Evolutionary conservation across 2,888 invertebrate genomes (phyloP).

Genomic region (Nasonovia ribisnigri): DNA sequence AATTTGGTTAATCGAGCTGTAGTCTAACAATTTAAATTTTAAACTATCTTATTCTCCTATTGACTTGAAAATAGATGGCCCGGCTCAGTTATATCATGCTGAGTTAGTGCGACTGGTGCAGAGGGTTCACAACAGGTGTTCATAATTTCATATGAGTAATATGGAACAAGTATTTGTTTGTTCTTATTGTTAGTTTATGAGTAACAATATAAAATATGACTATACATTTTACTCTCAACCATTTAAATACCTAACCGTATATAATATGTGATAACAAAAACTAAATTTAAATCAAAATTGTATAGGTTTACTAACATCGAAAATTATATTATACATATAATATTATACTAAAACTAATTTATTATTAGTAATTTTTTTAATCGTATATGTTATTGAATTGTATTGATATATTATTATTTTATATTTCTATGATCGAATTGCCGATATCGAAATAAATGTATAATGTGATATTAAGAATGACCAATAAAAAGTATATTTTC

Average conservation of each 20-base stretch:
- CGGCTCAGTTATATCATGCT: not conserved
- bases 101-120: not conserved
- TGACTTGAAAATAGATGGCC: not conserved
- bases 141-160: not conserved
- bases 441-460: not conserved
- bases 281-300: not conserved
- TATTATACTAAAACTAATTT: not conserved
- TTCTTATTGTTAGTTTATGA: not conserved
- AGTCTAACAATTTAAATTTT: not conserved
- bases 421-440: not conserved
- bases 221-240: not conserved
- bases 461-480: not conserved
- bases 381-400: not conserved
- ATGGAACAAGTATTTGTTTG: not conserved
- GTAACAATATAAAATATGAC: not conserved
- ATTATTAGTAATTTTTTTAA: not conserved
- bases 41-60: not conserved
- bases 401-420: not conserved
- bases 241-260: not conserved
- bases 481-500: not conserved
- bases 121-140: not conserved
- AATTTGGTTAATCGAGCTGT: not conserved
- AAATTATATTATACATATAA: not conserved
- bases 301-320: not conserved
- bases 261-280: not conserved